Conservation (phyloP, 2,888 invertebrate genomes). For the Lycophotia porphyrea region DNA sequence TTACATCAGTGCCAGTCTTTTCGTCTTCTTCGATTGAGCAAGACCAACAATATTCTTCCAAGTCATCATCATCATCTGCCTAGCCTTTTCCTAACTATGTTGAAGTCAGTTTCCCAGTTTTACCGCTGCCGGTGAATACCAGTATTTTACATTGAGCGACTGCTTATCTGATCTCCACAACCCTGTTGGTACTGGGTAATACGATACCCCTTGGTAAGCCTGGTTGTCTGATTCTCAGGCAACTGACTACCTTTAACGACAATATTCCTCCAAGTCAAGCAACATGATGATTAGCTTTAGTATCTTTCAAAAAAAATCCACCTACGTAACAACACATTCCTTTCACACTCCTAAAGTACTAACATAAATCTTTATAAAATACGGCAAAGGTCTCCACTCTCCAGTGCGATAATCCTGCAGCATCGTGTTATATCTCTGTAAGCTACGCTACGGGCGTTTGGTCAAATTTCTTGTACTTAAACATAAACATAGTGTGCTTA, state of each 20-base stretch:
- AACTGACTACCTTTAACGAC: too few relatives aligned
- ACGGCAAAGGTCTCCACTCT: conserved; percentile 44
- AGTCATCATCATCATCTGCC: too few relatives aligned
- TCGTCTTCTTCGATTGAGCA: not conserved
- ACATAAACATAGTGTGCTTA: conserved; percentile 66
- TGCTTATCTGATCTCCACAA: too few relatives aligned
- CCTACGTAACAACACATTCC: conserved; percentile 5
- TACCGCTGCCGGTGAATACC: too few relatives aligned
- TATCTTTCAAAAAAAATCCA: too few relatives aligned
- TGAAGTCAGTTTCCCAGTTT: too few relatives aligned
- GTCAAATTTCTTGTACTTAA: conserved; percentile 67
- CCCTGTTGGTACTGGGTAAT: too few relatives aligned
- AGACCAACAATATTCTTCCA: not conserved
- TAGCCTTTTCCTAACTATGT: too few relatives aligned
- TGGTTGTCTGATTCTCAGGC: too few relatives aligned
- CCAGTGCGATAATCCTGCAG: conserved; percentile 55
- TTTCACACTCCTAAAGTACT: conserved; percentile 2
- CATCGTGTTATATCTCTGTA: conserved; percentile 67
- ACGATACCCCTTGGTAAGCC: too few relatives aligned
- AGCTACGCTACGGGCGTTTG: conserved; percentile 51
- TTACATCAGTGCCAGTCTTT: not conserved
- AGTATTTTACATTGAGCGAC: too few relatives aligned
- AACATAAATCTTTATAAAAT: conserved; percentile 59
- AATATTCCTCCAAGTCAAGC: not conserved
- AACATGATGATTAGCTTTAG: not conserved